phyloP scores from a whole-genome alignment of 2,797 vertebrate genomes.

The Ataeniobius toweri region DNA sequence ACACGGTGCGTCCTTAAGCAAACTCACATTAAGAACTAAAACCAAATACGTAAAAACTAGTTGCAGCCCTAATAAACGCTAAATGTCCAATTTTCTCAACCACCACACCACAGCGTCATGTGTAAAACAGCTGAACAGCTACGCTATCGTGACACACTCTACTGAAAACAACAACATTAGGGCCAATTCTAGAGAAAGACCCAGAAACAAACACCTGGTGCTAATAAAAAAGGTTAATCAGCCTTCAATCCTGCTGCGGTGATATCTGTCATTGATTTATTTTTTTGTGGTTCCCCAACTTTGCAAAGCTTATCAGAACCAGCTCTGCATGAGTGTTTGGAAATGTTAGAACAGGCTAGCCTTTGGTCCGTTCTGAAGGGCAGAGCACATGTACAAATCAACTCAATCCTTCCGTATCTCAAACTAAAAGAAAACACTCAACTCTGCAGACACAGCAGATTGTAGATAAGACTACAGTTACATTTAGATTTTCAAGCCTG shows the following conservation, averaged over 20 bases:
- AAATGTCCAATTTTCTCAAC: slow-evolving; percentile 28
- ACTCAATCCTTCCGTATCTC: slow-evolving; percentile 31
- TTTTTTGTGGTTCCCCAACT: neutral
- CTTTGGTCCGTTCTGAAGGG: slow-evolving; percentile 49
- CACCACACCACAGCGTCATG: slow-evolving; percentile 11
- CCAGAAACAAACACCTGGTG: neutral
- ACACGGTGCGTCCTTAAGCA: slow-evolving; percentile 23
- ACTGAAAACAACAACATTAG: slow-evolving; percentile 16
- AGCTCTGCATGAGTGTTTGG: slow-evolving; percentile 10
- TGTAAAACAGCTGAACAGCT: slow-evolving; percentile 27
- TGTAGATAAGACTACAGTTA: slow-evolving; percentile 8
- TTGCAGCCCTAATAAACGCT: slow-evolving; percentile 21
- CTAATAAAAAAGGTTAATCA: slow-evolving; percentile 20
- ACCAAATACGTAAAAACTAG: slow-evolving; percentile 5
- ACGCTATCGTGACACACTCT: slow-evolving; percentile 14
- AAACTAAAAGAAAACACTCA: slow-evolving; percentile 18
- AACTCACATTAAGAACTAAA: slow-evolving; percentile 6
- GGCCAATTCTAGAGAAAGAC: slow-evolving; percentile 11
- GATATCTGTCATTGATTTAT: slow-evolving; percentile 21
- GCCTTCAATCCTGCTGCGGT: slow-evolving; percentile 30
- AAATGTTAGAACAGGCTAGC: slow-evolving; percentile 21
- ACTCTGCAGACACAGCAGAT: slow-evolving; percentile 24
- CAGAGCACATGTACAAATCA: slow-evolving; percentile 26
- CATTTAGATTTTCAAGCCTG: neutral
- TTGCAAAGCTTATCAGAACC: slow-evolving; percentile 39